Evolutionary conservation across 2,888 invertebrate genomes (phyloP).

Genomic region (Caenorhabditis wallacei): DNA sequence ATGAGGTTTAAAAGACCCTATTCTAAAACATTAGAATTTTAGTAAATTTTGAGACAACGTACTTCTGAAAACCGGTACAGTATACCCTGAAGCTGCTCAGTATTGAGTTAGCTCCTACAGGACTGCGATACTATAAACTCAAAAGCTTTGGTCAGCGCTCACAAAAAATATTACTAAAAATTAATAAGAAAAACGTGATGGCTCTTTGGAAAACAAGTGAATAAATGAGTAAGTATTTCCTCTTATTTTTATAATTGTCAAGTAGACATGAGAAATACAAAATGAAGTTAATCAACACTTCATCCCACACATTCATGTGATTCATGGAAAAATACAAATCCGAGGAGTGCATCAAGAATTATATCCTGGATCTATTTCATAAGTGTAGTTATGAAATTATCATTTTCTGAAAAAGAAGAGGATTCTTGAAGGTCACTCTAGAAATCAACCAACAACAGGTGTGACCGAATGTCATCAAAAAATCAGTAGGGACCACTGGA

Average conservation of each 20-base stretch:
- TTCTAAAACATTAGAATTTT: no score
- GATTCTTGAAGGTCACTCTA: neutral
- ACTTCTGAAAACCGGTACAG: no score
- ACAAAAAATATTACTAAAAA: no score
- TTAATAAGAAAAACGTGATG: no score
- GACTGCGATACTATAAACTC: no score
- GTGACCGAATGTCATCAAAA: neutral
- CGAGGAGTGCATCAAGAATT: neutral
- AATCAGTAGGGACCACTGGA: neutral
- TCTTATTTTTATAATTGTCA: neutral
- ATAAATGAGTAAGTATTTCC: conserved; percentile 1
- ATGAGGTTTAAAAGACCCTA: no score
- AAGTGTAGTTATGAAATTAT: neutral
- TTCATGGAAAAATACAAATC: neutral
- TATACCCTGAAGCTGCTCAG: no score
- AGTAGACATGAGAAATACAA: conserved; percentile 6
- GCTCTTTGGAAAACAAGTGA: neutral
- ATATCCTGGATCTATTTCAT: neutral
- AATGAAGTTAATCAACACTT: conserved; percentile 30
- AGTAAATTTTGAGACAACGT: no score
- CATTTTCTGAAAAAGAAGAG: neutral
- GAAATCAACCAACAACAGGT: neutral
- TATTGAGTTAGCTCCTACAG: no score
- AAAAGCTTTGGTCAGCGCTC: no score
- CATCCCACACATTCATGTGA: conserved; percentile 1